A percentile compares a stretch with the other conserved stretches of the same genome.
phyloP scores from a whole-genome alignment of 2,113 vertebrate species.

The Poicephalus meyeri region DNA sequence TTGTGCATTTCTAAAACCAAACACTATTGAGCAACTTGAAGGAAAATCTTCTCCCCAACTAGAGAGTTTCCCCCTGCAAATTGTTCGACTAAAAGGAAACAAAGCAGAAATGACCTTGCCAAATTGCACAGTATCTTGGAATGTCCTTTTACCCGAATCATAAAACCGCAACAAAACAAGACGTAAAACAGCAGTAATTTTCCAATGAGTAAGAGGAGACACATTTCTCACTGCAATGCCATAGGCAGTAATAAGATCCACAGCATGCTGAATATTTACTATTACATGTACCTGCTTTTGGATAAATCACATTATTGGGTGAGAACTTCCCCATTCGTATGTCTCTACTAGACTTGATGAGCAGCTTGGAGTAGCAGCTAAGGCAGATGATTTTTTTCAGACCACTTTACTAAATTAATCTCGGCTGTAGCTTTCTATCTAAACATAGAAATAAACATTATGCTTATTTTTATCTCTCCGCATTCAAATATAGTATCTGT shows the following conservation, averaged over 20 bases:
- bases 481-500: background rate
- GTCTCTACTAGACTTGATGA: background rate
- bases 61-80: background rate
- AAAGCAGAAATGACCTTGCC: background rate
- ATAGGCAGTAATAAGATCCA: background rate
- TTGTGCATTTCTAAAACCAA: background rate
- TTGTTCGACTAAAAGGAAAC: background rate
- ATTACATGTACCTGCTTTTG: background rate
- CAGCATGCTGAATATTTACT: background rate
- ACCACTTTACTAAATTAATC: background rate
- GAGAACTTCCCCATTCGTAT: background rate
- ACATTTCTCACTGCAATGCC: background rate
- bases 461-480: background rate
- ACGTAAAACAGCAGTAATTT: background rate
- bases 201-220: background rate
- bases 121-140: background rate
- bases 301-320: background rate
- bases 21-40: background rate
- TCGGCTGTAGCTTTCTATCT: background rate
- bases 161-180: background rate
- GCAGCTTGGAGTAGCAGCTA: background rate
- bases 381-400: background rate
- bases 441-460: background rate
- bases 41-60: background rate
- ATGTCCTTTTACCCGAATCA: background rate